Evolutionary conservation across 2,113 vertebrate genomes (phyloP).

Genomic region (Furnarius figulus): DNA sequence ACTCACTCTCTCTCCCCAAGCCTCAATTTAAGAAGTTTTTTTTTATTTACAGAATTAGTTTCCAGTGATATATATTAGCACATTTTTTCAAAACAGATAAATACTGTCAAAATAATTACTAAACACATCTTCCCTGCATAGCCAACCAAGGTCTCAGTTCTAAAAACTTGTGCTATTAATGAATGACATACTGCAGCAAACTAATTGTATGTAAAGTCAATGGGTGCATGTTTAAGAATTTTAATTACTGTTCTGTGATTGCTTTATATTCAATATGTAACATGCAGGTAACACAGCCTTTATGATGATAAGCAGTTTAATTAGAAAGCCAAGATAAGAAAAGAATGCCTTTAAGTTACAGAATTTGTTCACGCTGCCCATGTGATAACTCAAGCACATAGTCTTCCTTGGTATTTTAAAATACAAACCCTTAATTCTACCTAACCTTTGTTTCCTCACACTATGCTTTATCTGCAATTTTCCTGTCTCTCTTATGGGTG

Average conservation of each 20-base stretch:
- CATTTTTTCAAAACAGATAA: slow-evolving; percentile 59
- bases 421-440: slow-evolving; percentile 49
- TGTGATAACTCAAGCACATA: slow-evolving; percentile 29
- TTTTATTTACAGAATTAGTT: slow-evolving; percentile 43
- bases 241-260: slow-evolving; percentile 76
- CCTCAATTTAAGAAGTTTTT: slow-evolving; percentile 29
- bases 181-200: slow-evolving; percentile 62
- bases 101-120: slow-evolving; percentile 66
- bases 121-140: slow-evolving; percentile 53
- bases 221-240: slow-evolving; percentile 70
- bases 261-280: slow-evolving; percentile 75
- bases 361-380: slow-evolving; percentile 60
- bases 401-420: slow-evolving; percentile 58
- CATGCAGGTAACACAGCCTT: slow-evolving; percentile 76
- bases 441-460: slow-evolving; percentile 47
- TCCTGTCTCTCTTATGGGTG: not conserved
- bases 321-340: slow-evolving; percentile 78
- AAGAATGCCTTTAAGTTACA: slow-evolving; percentile 68
- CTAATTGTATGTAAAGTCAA: slow-evolving; percentile 76
- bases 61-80: slow-evolving; percentile 38
- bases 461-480: slow-evolving; percentile 44
- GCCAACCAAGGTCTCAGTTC: not conserved
- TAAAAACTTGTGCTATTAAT: slow-evolving; percentile 63
- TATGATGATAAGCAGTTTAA: slow-evolving; percentile 79
- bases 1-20: not conserved